Percentiles rank a stretch among this genome's conserved stretches.
These are phyloP conservation scores for Camponotus floridanus DNA, from an alignment of 1,140 invertebrate species.

Conservation along the genomic window DNA sequence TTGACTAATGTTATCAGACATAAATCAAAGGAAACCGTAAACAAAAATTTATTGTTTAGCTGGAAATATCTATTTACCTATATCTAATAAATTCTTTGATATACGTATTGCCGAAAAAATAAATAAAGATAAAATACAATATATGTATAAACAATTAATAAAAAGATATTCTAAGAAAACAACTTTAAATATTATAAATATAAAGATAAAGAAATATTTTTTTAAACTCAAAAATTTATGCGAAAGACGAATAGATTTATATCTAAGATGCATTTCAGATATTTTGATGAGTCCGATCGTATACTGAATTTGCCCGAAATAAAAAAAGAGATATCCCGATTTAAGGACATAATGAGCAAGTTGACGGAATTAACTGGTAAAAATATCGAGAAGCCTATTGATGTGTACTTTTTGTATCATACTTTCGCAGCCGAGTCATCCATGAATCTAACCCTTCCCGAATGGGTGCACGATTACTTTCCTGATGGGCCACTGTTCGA, in stretches of 20 bases:
- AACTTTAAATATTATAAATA: background rate
- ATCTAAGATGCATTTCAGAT: conserved; percentile 77
- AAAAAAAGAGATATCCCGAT: conserved; percentile 76
- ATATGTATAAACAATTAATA: background rate
- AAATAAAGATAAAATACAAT: background rate
- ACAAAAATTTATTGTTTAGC: background rate
- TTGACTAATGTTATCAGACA: conserved; percentile 24
- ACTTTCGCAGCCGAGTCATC: conserved; percentile 84
- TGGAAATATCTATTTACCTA: no score
- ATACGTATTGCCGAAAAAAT: background rate
- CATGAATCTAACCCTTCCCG: conserved; percentile 76
- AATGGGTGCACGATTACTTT: conserved; percentile 84
- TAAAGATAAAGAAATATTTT: background rate
- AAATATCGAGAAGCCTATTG: conserved; percentile 83
- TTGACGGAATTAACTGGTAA: conserved; percentile 82
- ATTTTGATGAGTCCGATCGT: conserved; percentile 84
- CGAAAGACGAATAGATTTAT: background rate
- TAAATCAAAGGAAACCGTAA: background rate
- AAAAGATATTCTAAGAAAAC: background rate
- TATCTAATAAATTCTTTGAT: background rate
- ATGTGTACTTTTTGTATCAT: conserved; percentile 86
- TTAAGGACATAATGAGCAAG: conserved; percentile 80
- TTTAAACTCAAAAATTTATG: background rate
- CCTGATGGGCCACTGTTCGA: conserved; percentile 82
- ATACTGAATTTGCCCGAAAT: conserved; percentile 82